Percentiles rank a stretch among this genome's conserved stretches.
These are phyloP conservation scores for Hippoglossus stenolepis DNA, from an alignment of 2,113 vertebrate species.

Conservation along the genomic window DNA sequence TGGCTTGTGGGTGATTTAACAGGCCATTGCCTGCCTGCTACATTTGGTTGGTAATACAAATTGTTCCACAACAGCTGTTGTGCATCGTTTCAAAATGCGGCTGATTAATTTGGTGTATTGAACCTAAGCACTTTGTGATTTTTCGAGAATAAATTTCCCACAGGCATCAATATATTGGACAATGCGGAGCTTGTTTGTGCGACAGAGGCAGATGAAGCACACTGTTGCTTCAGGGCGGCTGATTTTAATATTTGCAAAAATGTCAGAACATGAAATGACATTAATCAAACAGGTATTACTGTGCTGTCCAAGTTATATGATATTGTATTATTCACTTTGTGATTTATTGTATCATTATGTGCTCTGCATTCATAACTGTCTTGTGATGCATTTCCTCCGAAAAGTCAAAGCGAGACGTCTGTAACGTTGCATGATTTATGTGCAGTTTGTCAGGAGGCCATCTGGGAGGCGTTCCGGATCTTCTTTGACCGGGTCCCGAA, in stretches of 20 bases:
- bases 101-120: conserved; percentile 52
- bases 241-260: conserved; percentile 39
- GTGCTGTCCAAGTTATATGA: no score
- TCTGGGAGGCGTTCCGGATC: conserved; percentile 95
- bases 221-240: conserved; percentile 15
- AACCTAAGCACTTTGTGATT: conserved; percentile 28
- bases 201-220: conserved; percentile 24
- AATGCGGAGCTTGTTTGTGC: conserved; percentile 32
- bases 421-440: conserved; percentile 1
- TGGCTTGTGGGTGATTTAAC: conserved; percentile 28
- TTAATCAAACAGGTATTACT: conserved; percentile 22
- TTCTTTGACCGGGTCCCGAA: conserved; percentile 94
- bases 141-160: conserved; percentile 57
- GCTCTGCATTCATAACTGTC: not conserved
- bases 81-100: conserved; percentile 41
- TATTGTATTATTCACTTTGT: not conserved
- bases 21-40: not conserved
- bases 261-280: conserved; percentile 37
- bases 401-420: not conserved
- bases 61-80: conserved; percentile 28
- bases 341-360: not conserved
- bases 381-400: not conserved
- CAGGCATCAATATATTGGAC: conserved; percentile 50
- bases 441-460: conserved; percentile 94
- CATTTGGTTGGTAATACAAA: conserved; percentile 30